Base-by-base conservation (phyloP, 2,113 vertebrate species). In the Melozone crissalis region DNA sequence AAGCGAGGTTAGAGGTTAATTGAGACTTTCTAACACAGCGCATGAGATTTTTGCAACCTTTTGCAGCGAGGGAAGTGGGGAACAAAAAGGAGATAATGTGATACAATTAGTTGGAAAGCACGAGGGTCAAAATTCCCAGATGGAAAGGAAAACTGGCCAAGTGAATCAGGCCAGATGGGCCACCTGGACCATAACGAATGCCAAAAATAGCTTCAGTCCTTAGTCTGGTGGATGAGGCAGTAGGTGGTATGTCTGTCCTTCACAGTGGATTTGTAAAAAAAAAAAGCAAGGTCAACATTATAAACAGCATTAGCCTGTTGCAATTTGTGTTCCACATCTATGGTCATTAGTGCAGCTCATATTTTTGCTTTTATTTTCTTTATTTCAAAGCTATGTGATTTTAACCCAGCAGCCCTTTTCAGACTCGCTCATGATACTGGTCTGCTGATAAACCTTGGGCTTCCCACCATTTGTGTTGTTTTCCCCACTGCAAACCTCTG, bases 41-140 rank as follows among this genome's bases (percentile, higher is more conserved):
- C 98, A 99, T 99, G 98, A 99, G 99, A 98, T 99, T 99, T 98
- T 97, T 98, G 98, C 97, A 98, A 98, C 97, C 98, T 98, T 99
- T 99, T 97, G 97, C 97, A 95, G 96, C 97, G 91, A 98, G 97
- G 95, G 98, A 98, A 98, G 95, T 97, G 94, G 95, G 89, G 95
- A 97, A 99, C 98, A 98, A 99, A 99, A 98, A 98, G 96, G 97
- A 98, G 95, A 99, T 98, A 99, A 99, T 98, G 98, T 99, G 98
- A 99, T 99, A 99, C 98, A 99, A 99, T 99, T 99, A 99, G 98
- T 98, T 95, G 97, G 98, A 98, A 98, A 98, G 97, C 97, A 97
- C 94, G 97, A 98, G 97, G 96, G 98, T 98, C 98, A 97, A 96
- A 98, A 98, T 98, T 98, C 95, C 97, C 97, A 98, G 98, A 98